Evolutionary conservation across 2,888 invertebrate genomes (phyloP).

Genomic region (Mermis nigrescens): DNA sequence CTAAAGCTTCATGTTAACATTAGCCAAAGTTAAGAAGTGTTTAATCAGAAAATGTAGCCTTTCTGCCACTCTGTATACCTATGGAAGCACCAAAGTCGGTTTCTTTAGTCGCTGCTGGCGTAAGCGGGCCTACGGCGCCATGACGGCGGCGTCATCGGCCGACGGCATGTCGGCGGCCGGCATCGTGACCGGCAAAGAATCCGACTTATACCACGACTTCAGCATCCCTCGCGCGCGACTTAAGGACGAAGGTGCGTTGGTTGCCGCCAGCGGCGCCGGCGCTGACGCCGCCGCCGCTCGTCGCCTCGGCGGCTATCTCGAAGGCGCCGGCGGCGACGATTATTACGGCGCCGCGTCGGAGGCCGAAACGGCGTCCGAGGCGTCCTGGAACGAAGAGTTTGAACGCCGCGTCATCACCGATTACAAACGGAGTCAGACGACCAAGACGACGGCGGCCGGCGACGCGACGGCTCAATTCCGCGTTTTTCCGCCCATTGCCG

Average conservation of each 20-base stretch:
- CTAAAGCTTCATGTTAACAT: no score
- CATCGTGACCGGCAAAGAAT: constrained; percentile 12
- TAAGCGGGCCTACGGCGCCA: background rate
- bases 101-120: constrained; percentile 1
- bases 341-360: background rate
- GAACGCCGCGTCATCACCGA: constrained; percentile 17
- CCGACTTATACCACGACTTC: constrained; percentile 25
- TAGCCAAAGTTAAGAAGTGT: background rate
- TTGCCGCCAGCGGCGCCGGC: background rate
- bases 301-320: background rate
- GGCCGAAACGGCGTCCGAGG: background rate
- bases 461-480: constrained; percentile 14
- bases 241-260: background rate
- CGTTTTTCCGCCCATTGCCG: constrained; percentile 13
- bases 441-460: constrained; percentile 25
- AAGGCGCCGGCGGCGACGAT: background rate
- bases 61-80: no score
- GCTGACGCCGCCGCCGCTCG: background rate
- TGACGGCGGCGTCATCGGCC: background rate
- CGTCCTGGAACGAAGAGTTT: background rate
- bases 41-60: no score
- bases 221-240: constrained; percentile 28
- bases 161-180: background rate
- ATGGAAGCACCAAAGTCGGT: no score
- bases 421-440: constrained; percentile 25